Conservation (phyloP, 1,140 invertebrate species). For the Akabosia matsudoensis region DNA sequence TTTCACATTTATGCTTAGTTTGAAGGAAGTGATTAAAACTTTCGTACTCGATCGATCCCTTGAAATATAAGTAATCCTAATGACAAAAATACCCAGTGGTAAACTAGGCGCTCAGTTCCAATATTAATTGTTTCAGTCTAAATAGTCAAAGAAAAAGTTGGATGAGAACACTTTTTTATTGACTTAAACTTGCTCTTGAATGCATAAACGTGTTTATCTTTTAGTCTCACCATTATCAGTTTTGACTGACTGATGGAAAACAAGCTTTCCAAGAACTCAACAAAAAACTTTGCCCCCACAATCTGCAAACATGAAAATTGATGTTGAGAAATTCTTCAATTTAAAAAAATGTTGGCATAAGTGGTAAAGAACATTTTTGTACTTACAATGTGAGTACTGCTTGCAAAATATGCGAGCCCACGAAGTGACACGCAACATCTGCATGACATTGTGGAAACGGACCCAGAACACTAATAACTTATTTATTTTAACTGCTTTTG, state of each 20-base stretch:
- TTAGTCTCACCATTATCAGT: not conserved
- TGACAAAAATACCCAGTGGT: constrained; percentile 8
- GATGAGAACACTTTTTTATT: not conserved
- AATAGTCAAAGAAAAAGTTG: not conserved
- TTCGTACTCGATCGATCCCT: constrained; percentile 15
- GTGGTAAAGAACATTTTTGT: not conserved
- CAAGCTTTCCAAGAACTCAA: constrained; percentile 15
- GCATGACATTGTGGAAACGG: constrained; percentile 8
- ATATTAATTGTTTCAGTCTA: constrained; percentile 7
- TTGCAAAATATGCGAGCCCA: constrained; percentile 7
- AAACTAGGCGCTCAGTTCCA: not conserved
- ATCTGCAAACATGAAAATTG: not conserved
- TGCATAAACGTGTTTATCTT: not conserved
- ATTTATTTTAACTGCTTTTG: no score
- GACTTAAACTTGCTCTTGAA: no score
- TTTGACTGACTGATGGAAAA: constrained; percentile 12
- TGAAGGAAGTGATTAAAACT: not conserved
- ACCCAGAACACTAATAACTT: no score
- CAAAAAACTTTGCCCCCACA: constrained; percentile 11
- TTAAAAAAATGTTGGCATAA: no score
- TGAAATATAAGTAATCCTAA: constrained; percentile 11
- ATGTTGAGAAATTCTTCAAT: no score
- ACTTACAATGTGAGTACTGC: constrained; percentile 7
- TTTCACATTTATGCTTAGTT: not conserved
- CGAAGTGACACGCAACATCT: constrained; percentile 19